Evolutionary conservation across 2,113 vertebrate species (phyloP), one percentile per base, ranked within the genome.

Genomic region (Archocentrus centrarchus): DNA sequence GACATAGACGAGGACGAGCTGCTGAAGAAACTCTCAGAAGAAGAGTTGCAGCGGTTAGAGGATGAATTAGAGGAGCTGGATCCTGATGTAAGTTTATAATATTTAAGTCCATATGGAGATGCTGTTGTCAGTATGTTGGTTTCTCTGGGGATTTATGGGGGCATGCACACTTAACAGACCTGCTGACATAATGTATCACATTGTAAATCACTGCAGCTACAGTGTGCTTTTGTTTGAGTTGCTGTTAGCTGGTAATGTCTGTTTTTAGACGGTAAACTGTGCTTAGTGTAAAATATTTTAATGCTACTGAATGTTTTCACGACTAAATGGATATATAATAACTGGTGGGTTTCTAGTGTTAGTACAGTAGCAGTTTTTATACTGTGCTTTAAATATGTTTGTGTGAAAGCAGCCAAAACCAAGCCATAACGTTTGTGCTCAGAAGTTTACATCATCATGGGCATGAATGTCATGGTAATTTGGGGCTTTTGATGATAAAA

Each of bases 1-100:
- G 98, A 99, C 92, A 91, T 99, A 86, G 98, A 99, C 75, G 98
- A 99, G 92, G 98, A 99, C 63, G 96, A 98, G 92, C 97, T 99
- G 85, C 96, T 99, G 77, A 96, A 96, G 87, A 97, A 97, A 75
- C 95, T 99, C 64, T 97, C 98, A 0, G 98, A 98, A 70, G 98
- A 99, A 8, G 98, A 99, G 88, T 96, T 99, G 76, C 95, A 94
- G 87, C 96, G 97, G 55, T 93, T 99, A 84, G 98, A 99, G 88
- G 97, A 98, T 81, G 98, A 99, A 70, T 93, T 99, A 87, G 97
- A 99, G 85, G 98, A 99, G 91, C 95, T 99, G 83, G 98, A 99
- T 92, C 98, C 98, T 75, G 98, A 99, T 76, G 98, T 99, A 90
- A 97, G 97, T 97, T 78, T 75, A 75, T 32, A 80, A 20, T 50